Evolutionary conservation across 2,888 invertebrate genomes (phyloP), one percentile per base, ranked within the genome.

Genomic region (Baccha elongata): DNA sequence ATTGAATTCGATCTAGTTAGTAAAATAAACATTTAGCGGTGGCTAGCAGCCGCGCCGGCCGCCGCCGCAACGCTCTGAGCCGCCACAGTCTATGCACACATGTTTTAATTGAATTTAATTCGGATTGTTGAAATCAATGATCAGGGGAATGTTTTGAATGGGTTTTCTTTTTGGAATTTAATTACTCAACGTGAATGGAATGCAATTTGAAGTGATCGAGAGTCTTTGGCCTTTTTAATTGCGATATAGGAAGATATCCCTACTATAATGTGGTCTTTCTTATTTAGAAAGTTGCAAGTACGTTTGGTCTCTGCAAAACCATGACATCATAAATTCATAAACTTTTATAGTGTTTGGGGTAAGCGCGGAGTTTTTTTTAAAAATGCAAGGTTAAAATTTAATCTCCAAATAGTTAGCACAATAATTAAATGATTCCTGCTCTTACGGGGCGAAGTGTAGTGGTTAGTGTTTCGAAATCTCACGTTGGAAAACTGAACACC

Each of bases 1-100:
- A 53, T 60, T 75, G 53, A 72, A 67, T 72, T 26, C 81, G 71
- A 76, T 75, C 81, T 81, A 72, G 72, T 72, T 78, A 72, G 78
- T 79, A 60, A 67, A 79, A 46, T 72, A 71, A 65, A 58, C 65
- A 55, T 62, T 62, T 50, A 46, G 58, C 60, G 42, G 35, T 26
- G 32, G 44, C 26, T 32, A 55, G 23, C 1, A 32, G 29, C 29
- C 1, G 21, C 21, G n/a, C n/a, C 11, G 1, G n/a, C 26, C 1
- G 13, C 13, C 13, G 5, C 23, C 3, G 3, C 23, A 3, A 23
- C 5, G 23, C 3, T 5, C 23, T 23, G 23, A n/a, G 23, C 23
- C 23, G 29, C 29, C 29, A 32, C 1, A 8, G 29, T 32, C 3
- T 32, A 17, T 17, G 17, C 53, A 37, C 50, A 48, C 40, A 52